phyloP scores from a whole-genome alignment of 2,797 vertebrate genomes.

The Vireo griseus region DNA sequence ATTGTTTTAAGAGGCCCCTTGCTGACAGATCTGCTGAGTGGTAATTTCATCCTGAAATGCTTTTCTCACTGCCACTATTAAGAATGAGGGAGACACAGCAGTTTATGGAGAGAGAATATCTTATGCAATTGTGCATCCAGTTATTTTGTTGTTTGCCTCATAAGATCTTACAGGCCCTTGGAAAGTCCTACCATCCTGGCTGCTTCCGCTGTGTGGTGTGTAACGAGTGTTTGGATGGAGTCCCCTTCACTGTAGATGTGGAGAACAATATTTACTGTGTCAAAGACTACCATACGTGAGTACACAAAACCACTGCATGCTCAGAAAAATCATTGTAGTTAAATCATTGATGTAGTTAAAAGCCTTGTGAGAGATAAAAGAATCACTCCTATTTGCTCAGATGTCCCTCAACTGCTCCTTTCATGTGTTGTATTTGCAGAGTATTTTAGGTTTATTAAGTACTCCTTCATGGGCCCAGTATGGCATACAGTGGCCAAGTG shows the following conservation, averaged over 20 bases:
- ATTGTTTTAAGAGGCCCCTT: constrained; percentile 15
- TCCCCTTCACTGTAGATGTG: constrained; percentile 95
- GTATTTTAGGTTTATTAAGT: background rate
- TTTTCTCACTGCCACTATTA: background rate
- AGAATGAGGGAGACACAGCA: background rate
- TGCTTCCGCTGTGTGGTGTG: constrained; percentile 98
- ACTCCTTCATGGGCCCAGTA: background rate
- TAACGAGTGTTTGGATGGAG: constrained; percentile 94
- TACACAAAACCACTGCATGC: background rate
- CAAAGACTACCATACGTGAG: constrained; percentile 98
- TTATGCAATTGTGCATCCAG: background rate
- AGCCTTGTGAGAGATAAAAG: background rate
- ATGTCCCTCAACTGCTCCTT: background rate
- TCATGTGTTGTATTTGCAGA: background rate
- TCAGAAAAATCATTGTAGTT: background rate
- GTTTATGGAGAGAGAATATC: background rate
- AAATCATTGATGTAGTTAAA: background rate
- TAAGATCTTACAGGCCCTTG: constrained; percentile 96
- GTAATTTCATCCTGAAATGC: background rate
- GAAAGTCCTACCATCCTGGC: constrained; percentile 96
- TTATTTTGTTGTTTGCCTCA: background rate
- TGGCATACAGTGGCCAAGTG: background rate
- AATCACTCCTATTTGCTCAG: background rate
- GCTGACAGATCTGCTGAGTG: constrained; percentile 15
- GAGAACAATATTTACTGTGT: constrained; percentile 99